Base-by-base conservation (phyloP, 53 echinoderm and acorn worm genomes). In the Holothuria scabra region DNA sequence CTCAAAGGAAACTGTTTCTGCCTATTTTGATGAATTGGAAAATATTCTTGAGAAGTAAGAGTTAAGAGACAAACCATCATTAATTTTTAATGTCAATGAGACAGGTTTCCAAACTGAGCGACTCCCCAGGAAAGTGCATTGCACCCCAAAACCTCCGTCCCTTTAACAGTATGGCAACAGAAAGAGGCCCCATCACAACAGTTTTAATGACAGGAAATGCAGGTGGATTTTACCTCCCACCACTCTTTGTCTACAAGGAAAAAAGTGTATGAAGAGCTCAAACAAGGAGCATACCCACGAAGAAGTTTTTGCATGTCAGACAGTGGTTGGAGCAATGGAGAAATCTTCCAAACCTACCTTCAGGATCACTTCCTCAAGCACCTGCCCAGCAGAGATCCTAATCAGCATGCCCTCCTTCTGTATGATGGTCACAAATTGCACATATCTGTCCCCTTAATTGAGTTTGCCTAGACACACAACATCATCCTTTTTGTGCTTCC, bases 251-350 rank as follows among this genome's bases (percentile, higher is more conserved):
- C n/a, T n/a, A n/a, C n/a, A n/a, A n/a, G n/a, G n/a, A n/a, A n/a
- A n/a, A n/a, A n/a, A n/a, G n/a, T n/a, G n/a, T 35, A 26, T n/a
- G n/a, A n/a, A n/a, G n/a, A n/a, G n/a, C n/a, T n/a, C n/a, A n/a
- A n/a, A n/a, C n/a, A n/a, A n/a, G 85, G 85, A 11, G 59, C 74
- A 26, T 60, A 74, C 34, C 76, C 85, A 8, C 62, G 85, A 2
- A 85, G 85, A 33, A 18, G 46, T 0, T 85, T 85, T 26, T 1
- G 4, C 11, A 85, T 38, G 38, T 59, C 74, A 4, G 75, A 74
- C 16, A 29, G 34, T 8, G 85, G 74, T 1, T 71, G 85, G 75
- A 75, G 76, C 38, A 85, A 85, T 44, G 28, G 85, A 1, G 19
- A 38, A 13, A 29, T 75, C 1, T 75, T 74, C 58, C 28, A 60